These are phyloP conservation scores for Herpailurus yagouaroundi DNA, from an alignment of 2,113 vertebrate species.

Conservation along the genomic window DNA sequence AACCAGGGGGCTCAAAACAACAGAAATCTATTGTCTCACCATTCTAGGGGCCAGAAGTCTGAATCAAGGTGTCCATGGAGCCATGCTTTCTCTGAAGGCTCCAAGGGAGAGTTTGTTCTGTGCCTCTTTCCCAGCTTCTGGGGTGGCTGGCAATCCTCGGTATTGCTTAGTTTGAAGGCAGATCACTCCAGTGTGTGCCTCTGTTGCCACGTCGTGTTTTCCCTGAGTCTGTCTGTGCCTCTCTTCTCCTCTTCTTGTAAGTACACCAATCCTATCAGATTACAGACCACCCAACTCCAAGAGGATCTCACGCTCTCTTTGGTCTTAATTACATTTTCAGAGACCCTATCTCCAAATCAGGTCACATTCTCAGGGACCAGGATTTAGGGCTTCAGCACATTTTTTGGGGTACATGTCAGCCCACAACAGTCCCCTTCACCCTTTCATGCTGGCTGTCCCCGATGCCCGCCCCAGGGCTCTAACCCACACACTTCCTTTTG, in stretches of 20 bases:
- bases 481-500: not conserved
- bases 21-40: not conserved
- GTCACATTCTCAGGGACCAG: not conserved
- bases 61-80: not conserved
- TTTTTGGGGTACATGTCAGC: not conserved
- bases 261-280: rapidly evolving
- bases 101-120: not conserved
- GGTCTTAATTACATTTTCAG: not conserved
- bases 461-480: rapidly evolving
- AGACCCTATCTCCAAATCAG: not conserved
- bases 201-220: rapidly evolving
- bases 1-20: not conserved
- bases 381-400: not conserved
- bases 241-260: not conserved
- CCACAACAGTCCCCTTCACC: rapidly evolving
- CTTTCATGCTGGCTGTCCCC: not conserved
- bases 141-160: not conserved
- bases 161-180: not conserved
- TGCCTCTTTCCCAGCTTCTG: not conserved
- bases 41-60: not conserved
- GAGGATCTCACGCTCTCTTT: not conserved
- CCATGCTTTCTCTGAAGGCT: not conserved
- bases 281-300: not conserved
- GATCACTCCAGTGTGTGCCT: not conserved
- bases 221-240: not conserved